Conservation (phyloP, 2,113 vertebrate species). For the Vidua chalybeata region DNA sequence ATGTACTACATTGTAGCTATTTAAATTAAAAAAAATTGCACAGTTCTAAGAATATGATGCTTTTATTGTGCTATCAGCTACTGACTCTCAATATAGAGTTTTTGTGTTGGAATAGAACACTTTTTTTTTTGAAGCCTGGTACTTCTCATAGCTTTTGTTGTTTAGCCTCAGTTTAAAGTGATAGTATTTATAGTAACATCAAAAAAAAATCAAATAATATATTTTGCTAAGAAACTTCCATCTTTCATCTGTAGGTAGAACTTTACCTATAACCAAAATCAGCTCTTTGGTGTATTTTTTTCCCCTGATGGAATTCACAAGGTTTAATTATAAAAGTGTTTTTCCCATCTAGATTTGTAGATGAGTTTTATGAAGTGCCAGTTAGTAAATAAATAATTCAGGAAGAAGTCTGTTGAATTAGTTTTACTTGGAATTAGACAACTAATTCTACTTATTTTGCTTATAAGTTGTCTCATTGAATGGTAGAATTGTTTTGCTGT, state of each 20-base stretch:
- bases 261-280: not conserved
- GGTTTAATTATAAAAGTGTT: not conserved
- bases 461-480: not conserved
- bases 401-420: not conserved
- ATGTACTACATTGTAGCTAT: not conserved
- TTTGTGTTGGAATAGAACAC: not conserved
- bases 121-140: not conserved
- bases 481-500: not conserved
- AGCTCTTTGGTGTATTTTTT: not conserved
- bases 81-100: not conserved
- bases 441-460: not conserved
- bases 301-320: not conserved
- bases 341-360: not conserved
- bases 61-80: not conserved
- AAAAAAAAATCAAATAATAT: not conserved
- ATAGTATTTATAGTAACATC: not conserved
- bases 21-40: not conserved
- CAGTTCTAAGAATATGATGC: not conserved
- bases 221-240: not conserved
- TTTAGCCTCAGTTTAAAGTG: not conserved
- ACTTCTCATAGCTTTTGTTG: not conserved
- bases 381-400: not conserved
- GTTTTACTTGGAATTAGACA: not conserved
- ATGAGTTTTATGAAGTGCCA: not conserved
- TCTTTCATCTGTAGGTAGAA: not conserved